Conservation (phyloP, 2,797 vertebrate genomes). For the Melanotaenia boesemani region DNA sequence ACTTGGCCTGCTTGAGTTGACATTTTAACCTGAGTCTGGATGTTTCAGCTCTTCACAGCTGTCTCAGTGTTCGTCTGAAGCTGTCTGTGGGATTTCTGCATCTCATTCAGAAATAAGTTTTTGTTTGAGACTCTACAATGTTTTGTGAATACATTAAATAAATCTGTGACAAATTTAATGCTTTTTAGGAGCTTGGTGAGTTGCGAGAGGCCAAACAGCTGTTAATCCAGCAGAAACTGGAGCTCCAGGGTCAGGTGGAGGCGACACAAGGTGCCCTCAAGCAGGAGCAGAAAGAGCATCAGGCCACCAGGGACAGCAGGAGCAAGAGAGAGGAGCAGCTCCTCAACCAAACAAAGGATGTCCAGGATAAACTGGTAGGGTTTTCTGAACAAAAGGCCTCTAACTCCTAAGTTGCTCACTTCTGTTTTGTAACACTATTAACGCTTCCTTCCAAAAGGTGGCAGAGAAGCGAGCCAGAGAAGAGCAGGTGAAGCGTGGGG, state of each 20-base stretch:
- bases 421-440: not conserved
- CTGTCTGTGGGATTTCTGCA: slow-evolving; percentile 5
- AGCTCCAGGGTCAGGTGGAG: slow-evolving; percentile 90
- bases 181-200: slow-evolving; percentile 87
- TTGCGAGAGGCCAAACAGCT: slow-evolving; percentile 93
- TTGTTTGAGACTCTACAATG: not conserved
- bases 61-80: slow-evolving; percentile 3
- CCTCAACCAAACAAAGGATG: slow-evolving; percentile 83
- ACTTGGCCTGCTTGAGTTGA: slow-evolving; percentile 7
- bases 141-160: not conserved
- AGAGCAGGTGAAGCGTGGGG: slow-evolving; percentile 85
- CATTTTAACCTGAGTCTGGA: slow-evolving; percentile 14
- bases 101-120: not conserved
- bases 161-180: not conserved
- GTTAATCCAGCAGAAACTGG: slow-evolving; percentile 96
- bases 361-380: slow-evolving; percentile 89
- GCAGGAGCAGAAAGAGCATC: slow-evolving; percentile 88
- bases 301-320: slow-evolving; percentile 84
- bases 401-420: not conserved
- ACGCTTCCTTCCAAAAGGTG: slow-evolving; percentile 69
- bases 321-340: slow-evolving; percentile 88
- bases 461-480: slow-evolving; percentile 89
- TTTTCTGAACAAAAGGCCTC: not conserved
- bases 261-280: slow-evolving; percentile 80
- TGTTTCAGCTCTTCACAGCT: slow-evolving; percentile 4